Percentiles rank a stretch among this genome's conserved stretches.
phyloP scores from a whole-genome alignment of 2,797 vertebrate species.

The Syngnathus acus region DNA sequence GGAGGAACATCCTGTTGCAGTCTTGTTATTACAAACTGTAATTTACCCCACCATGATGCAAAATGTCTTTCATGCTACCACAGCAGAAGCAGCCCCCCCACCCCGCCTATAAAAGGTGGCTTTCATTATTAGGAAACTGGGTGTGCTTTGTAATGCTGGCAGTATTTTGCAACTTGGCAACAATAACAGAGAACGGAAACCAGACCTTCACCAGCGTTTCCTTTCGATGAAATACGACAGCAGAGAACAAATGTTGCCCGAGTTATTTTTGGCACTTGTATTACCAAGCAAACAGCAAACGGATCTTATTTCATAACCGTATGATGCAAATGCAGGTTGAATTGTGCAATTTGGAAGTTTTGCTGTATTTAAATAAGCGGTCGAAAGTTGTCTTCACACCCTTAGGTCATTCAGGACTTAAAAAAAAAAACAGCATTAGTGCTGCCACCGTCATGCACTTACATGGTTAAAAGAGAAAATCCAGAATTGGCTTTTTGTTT shows the following conservation, averaged over 20 bases:
- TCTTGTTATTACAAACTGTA: background rate
- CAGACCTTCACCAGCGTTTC: conserved; percentile 23
- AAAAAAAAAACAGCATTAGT: background rate
- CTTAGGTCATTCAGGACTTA: background rate
- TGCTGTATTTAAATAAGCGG: background rate
- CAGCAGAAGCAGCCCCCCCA: background rate
- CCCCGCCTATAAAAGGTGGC: background rate
- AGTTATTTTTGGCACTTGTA: background rate
- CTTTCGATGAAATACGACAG: conserved; percentile 4
- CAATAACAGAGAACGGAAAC: conserved; percentile 36
- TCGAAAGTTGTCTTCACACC: background rate
- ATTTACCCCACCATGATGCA: background rate
- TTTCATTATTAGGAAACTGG: conserved; percentile 18
- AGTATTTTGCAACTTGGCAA: conserved; percentile 36
- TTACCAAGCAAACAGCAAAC: background rate
- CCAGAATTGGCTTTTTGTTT: background rate
- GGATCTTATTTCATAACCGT: background rate
- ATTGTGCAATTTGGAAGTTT: background rate
- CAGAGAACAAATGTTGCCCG: background rate
- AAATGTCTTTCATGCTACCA: background rate
- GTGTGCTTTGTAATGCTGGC: conserved; percentile 20
- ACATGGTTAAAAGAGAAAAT: background rate
- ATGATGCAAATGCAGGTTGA: background rate
- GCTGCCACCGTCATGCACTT: background rate
- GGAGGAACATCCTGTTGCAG: background rate